Percentiles rank a stretch among this genome's conserved stretches.
These are phyloP conservation scores for Tamias sibiricus DNA, from an alignment of 2,113 vertebrate genomes.

Conservation along the genomic window DNA sequence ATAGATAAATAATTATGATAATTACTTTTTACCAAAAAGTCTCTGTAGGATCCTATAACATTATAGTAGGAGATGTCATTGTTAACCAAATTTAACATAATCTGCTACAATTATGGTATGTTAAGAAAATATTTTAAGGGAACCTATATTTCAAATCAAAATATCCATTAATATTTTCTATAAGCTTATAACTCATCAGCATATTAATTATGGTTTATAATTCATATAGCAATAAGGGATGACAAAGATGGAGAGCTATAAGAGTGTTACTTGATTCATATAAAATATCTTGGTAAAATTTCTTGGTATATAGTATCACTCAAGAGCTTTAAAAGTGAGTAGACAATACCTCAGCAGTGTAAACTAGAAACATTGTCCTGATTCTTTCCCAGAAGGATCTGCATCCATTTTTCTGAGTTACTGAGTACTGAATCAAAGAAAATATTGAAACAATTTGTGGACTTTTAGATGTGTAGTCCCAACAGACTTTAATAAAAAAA, in stretches of 20 bases:
- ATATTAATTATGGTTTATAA: background rate
- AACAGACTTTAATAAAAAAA: background rate
- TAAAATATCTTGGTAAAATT: conserved; percentile 2
- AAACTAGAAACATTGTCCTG: background rate
- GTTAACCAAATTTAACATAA: background rate
- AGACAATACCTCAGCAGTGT: background rate
- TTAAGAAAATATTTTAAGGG: background rate
- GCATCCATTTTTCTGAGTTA: background rate
- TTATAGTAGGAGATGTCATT: background rate
- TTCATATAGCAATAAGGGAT: background rate
- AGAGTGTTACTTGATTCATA: background rate
- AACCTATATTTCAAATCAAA: background rate
- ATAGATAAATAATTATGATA: background rate
- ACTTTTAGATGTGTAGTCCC: background rate
- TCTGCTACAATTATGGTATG: background rate
- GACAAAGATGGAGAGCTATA: background rate
- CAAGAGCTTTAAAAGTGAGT: background rate
- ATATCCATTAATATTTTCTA: background rate
- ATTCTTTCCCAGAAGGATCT: background rate
- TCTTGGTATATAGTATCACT: background rate
- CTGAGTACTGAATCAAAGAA: background rate
- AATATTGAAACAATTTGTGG: background rate
- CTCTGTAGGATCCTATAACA: background rate
- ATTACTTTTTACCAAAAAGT: background rate
- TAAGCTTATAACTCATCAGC: background rate